Percentiles rank a stretch among this genome's conserved stretches.
phyloP scores from a whole-genome alignment of 1,140 invertebrate species.

The Gonioctena quinquepunctata region DNA sequence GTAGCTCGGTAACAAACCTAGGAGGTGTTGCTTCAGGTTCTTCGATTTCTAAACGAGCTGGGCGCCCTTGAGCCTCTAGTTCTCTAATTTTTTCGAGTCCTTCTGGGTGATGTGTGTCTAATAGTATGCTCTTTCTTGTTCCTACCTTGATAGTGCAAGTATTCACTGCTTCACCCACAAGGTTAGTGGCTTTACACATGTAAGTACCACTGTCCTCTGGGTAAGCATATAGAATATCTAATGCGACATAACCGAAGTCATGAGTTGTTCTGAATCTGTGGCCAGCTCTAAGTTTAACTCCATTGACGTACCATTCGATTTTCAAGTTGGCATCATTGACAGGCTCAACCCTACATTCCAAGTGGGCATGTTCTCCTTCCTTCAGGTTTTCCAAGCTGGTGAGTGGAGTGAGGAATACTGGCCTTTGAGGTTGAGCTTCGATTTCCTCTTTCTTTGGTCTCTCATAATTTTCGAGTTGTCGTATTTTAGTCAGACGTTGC shows the following conservation, averaged over 20 bases:
- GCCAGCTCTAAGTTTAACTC: slow-evolving; percentile 76
- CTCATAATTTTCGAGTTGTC: slow-evolving; percentile 82
- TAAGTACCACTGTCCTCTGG: slow-evolving; percentile 93
- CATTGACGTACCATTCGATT: slow-evolving; percentile 96
- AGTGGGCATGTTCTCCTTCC: slow-evolving; percentile 90
- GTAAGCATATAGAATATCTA: slow-evolving; percentile 92
- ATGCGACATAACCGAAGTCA: slow-evolving; percentile 94
- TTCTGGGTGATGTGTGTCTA: slow-evolving; percentile 92
- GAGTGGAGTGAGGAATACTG: slow-evolving; percentile 84
- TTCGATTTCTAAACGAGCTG: slow-evolving; percentile 77
- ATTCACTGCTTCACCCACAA: slow-evolving; percentile 89
- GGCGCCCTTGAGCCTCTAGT: slow-evolving; percentile 80
- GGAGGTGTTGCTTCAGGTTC: slow-evolving; percentile 78
- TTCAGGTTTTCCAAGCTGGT: slow-evolving; percentile 83
- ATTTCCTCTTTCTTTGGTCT: slow-evolving; percentile 75
- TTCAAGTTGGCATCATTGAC: slow-evolving; percentile 93
- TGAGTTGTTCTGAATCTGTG: slow-evolving; percentile 89
- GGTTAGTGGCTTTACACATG: slow-evolving; percentile 91
- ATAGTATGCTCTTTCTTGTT: slow-evolving; percentile 78
- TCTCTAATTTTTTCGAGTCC: slow-evolving; percentile 89
- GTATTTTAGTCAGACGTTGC: slow-evolving; percentile 85
- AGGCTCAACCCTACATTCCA: slow-evolving; percentile 94
- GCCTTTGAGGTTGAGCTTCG: slow-evolving; percentile 77
- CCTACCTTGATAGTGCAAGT: slow-evolving; percentile 84
- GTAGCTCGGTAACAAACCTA: slow-evolving; percentile 79